Evolutionary conservation across 2,113 vertebrate species (phyloP).

Genomic region (Callipepla californica): DNA sequence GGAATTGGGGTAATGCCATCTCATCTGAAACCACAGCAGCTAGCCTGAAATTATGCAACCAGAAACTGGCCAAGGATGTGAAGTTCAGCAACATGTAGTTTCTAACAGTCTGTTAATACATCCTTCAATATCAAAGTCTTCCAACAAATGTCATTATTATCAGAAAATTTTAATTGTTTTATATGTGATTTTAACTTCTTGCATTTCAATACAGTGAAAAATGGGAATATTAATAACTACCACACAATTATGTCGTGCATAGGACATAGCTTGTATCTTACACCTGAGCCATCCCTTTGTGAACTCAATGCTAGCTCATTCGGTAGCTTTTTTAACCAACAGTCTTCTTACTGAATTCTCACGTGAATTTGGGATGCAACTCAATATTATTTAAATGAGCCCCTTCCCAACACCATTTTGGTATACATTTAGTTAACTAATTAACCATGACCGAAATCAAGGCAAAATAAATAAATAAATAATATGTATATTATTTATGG

Average conservation of each 20-base stretch:
- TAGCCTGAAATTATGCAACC: neutral
- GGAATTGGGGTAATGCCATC: neutral
- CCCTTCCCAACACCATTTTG: neutral
- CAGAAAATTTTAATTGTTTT: conserved; percentile 5
- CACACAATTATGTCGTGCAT: neutral
- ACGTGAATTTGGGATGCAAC: conserved; percentile 4
- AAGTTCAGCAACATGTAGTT: neutral
- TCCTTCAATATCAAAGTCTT: neutral
- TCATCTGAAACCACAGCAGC: neutral
- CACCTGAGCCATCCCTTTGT: neutral
- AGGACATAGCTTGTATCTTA: conserved; percentile 12
- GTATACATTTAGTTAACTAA: neutral
- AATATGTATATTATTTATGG: neutral
- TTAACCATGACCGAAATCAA: neutral
- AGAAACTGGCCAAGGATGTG: neutral
- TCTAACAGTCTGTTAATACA: conserved; percentile 3
- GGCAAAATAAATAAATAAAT: no score
- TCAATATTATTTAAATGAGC: neutral
- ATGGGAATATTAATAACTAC: neutral
- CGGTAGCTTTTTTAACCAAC: neutral
- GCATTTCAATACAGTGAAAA: conserved; percentile 15
- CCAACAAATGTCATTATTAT: neutral
- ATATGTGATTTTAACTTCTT: conserved; percentile 4
- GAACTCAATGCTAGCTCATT: neutral
- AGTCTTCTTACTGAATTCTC: neutral